These are phyloP conservation scores for Ophioninae sp. DNA, from an alignment of 2,888 invertebrate genomes.

Conservation along the genomic window DNA sequence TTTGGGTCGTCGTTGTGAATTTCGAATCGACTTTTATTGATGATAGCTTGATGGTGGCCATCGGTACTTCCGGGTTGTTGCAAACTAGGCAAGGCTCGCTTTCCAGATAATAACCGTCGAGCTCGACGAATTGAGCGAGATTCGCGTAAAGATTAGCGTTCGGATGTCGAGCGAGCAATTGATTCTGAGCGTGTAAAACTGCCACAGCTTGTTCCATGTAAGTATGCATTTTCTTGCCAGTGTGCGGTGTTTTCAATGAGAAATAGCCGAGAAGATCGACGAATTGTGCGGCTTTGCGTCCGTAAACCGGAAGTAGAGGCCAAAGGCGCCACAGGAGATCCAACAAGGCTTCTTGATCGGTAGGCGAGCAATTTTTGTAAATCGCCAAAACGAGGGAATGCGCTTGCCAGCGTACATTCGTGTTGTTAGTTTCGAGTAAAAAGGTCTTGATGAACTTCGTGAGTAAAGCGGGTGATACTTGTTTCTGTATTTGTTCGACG, in stretches of 20 bases:
- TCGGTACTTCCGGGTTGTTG: constrained; percentile 97
- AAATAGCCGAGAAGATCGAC: constrained; percentile 98
- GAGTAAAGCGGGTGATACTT: constrained; percentile 82
- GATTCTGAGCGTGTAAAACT: constrained; percentile 93
- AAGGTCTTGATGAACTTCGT: constrained; percentile 92
- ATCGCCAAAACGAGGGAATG: constrained; percentile 93
- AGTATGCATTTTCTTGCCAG: constrained; percentile 86
- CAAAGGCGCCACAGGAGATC: constrained; percentile 95
- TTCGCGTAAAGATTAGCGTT: constrained; percentile 96
- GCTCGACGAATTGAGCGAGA: constrained; percentile 95
- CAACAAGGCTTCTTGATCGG: constrained; percentile 90
- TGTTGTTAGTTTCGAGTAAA: constrained; percentile 95
- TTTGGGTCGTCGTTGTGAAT: constrained; percentile 98
- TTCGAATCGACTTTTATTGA: constrained; percentile 98
- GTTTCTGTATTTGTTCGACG: constrained; percentile 87
- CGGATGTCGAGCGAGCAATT: constrained; percentile 93
- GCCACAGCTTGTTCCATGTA: constrained; percentile 94
- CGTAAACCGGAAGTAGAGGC: constrained; percentile 94
- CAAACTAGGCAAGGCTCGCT: constrained; percentile 98
- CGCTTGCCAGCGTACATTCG: constrained; percentile 97
- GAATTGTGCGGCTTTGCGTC: constrained; percentile 97
- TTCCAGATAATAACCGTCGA: constrained; percentile 97
- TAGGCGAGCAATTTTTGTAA: constrained; percentile 90
- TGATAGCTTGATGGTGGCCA: constrained; percentile 94
- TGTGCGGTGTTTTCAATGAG: constrained; percentile 91